Evolutionary conservation across 2,797 vertebrate genomes (phyloP), one percentile per base, ranked within the genome.

Genomic region (Oceanodroma leucorhoa): DNA sequence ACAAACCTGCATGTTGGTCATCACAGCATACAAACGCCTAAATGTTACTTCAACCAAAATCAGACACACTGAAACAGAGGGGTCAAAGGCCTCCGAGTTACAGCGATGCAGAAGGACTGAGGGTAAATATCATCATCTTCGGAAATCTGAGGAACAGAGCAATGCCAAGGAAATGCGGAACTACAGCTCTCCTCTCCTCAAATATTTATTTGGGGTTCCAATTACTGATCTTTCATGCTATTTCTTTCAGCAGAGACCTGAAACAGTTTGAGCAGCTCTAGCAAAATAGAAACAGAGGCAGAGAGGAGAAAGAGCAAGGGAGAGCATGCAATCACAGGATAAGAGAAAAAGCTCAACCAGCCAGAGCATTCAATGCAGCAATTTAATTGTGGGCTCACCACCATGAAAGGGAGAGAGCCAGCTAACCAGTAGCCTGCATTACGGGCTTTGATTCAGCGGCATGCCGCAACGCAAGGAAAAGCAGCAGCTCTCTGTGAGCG

Each of bases 351-450:
- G 38, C 46, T 89, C 82, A 92, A 55, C 57, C 40, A 89, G 53
- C 53, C 15, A 1, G 26, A 96, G n/a, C 26, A 51, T 83, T 91
- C 76, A 89, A 65, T 83, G 69, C 22, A 86, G 69, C 69, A 75
- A 83, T 83, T 89, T 93, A 91, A 92, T 79, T 96, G 82, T 46
- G 61, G 82, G 57, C n/a, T 95, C 54, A 96, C 82, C 67, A 81
- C 61, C 72, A 88, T 38, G 76, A 89, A 83, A 92, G 19, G 30
- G 30, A 80, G 32, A 84, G 12, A 79, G 43, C 36, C 54, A 43
- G 77, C 89, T 24, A 95, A 77, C 55, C 60, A 92, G n/a, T 34
- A 94, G 64, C 34, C 55, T 80, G 60, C 48, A 73, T 48, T 85
- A 85, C 1, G 1, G 64, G 34, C 45, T 91, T 87, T 71, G 57